A percentile compares a stretch with the other conserved stretches of the same genome.
Evolutionary conservation across 2,888 invertebrate genomes (phyloP).

Genomic region (Tachina fera): DNA sequence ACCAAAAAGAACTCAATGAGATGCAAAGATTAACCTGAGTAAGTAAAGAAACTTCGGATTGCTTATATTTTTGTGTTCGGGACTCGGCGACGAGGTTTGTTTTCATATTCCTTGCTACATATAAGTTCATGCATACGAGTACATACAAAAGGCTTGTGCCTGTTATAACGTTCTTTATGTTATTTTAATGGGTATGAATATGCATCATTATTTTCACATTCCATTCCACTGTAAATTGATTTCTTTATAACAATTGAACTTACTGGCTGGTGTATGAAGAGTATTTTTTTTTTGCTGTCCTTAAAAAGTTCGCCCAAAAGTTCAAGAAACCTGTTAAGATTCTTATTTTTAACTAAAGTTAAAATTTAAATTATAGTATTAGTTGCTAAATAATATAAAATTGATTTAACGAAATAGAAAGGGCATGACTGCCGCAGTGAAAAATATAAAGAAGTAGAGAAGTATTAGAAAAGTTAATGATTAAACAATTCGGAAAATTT

Average conservation of each 20-base stretch:
- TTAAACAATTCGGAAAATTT: conserved; percentile 12
- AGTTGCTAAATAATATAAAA: conserved; percentile 43
- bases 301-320: conserved; percentile 66
- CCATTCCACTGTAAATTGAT: neutral
- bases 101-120: too few relatives aligned
- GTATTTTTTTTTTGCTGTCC: conserved; percentile 34
- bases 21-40: too few relatives aligned
- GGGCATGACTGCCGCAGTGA: neutral
- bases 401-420: conserved; percentile 1
- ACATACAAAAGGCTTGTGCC: too few relatives aligned
- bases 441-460: conserved; percentile 24
- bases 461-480: conserved; percentile 57
- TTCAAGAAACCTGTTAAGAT: conserved; percentile 72
- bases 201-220: too few relatives aligned
- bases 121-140: too few relatives aligned
- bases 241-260: conserved; percentile 27
- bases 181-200: too few relatives aligned
- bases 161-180: too few relatives aligned
- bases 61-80: too few relatives aligned
- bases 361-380: conserved; percentile 64
- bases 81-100: too few relatives aligned
- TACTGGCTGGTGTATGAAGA: neutral
- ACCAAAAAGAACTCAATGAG: too few relatives aligned
- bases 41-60: too few relatives aligned
- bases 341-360: conserved; percentile 44